Evolutionary conservation across 1,140 invertebrate species (phyloP).

Genomic region (Pantala flavescens): DNA sequence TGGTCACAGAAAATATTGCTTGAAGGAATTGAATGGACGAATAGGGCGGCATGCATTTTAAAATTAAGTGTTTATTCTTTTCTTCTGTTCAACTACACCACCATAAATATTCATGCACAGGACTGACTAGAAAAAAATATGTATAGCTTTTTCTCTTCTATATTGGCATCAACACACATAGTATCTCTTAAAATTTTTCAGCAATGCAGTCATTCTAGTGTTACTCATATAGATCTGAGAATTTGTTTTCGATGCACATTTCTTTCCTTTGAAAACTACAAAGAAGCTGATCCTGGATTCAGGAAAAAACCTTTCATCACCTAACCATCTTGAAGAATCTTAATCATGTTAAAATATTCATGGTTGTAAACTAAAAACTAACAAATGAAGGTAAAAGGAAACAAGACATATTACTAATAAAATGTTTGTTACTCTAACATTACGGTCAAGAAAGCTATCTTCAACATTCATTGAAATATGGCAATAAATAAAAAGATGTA

Average conservation of each 20-base stretch:
- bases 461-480: neutral
- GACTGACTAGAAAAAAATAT: conserved; percentile 1
- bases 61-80: neutral
- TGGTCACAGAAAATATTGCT: no score
- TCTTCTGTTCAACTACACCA: neutral
- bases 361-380: neutral
- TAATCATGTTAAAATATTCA: no score
- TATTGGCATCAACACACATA: neutral
- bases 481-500: neutral
- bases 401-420: neutral
- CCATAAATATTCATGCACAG: neutral
- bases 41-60: neutral
- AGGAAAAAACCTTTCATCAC: no score
- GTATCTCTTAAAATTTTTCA: neutral
- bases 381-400: neutral
- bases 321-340: no score
- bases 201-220: neutral
- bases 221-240: no score
- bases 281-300: no score
- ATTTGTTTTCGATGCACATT: no score
- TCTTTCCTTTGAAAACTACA: no score
- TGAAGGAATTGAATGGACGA: no score
- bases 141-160: neutral
- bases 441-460: neutral
- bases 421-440: neutral